Percentiles rank a stretch among this genome's conserved stretches.
Evolutionary conservation across 2,113 vertebrate genomes (phyloP).

Genomic region (Dipodomys spectabilis): DNA sequence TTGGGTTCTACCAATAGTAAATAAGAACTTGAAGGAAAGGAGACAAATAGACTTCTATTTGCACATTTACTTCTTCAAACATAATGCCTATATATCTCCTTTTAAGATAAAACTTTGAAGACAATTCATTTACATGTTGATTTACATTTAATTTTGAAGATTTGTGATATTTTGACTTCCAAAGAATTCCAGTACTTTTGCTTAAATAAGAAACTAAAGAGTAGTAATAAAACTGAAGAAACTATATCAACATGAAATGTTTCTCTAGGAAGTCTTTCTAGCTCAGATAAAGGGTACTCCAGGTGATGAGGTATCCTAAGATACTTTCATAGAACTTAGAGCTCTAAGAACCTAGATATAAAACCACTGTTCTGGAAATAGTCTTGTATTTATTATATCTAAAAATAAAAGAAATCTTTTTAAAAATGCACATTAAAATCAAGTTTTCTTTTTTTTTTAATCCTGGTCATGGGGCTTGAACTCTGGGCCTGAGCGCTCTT

Average conservation of each 20-base stretch:
- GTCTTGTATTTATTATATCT: conserved; percentile 4
- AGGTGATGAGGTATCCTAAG: conserved; percentile 28
- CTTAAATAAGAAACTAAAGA: conserved; percentile 51
- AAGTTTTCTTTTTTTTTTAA: conserved; percentile 3
- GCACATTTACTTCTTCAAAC: conserved; percentile 50
- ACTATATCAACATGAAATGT: not conserved
- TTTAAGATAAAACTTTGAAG: conserved; percentile 23
- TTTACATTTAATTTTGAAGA: conserved; percentile 43
- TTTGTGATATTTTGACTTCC: conserved; percentile 15
- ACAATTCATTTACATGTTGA: conserved; percentile 47
- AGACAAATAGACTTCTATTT: conserved; percentile 1
- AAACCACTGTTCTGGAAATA: conserved; percentile 34
- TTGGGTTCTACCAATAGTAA: conserved; percentile 39
- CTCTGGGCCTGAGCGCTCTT: not conserved
- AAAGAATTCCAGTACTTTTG: conserved; percentile 8
- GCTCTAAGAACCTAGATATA: not conserved
- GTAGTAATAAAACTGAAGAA: conserved; percentile 10
- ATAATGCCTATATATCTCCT: conserved; percentile 2
- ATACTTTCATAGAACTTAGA: conserved; percentile 12
- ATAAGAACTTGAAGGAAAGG: conserved; percentile 44
- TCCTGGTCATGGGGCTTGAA: too few species aligned
- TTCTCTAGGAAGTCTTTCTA: conserved; percentile 53
- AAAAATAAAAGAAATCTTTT: conserved; percentile 49
- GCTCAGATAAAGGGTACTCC: conserved; percentile 1
- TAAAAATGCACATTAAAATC: conserved; percentile 27